Conservation (phyloP, 2,888 invertebrate species). For the Caenorhabditis drosophilae region DNA sequence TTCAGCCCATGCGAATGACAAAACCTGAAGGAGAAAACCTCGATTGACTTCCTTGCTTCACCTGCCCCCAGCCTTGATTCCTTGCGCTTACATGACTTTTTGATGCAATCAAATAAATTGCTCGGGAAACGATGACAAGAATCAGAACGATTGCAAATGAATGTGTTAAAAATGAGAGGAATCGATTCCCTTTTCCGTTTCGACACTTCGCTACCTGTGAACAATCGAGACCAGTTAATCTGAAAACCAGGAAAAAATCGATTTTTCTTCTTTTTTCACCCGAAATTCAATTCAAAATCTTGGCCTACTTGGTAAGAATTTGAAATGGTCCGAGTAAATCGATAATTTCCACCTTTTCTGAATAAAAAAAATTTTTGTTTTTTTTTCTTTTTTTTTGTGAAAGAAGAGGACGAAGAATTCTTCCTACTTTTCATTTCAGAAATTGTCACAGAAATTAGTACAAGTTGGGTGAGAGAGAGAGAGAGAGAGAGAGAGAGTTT, state of each 20-base stretch:
- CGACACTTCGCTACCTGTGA: conserved; percentile 7
- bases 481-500: no score
- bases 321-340: conserved; percentile 15
- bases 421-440: no score
- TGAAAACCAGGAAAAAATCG: no score
- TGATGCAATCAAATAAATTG: no score
- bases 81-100: no score
- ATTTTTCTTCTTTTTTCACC: no score
- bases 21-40: neutral
- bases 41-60: neutral
- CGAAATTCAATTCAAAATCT: neutral
- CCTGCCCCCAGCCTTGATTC: neutral
- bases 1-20: conserved; percentile 27
- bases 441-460: no score
- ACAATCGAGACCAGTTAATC: conserved; percentile 25
- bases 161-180: neutral
- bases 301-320: conserved; percentile 18
- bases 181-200: conserved; percentile 16
- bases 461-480: no score
- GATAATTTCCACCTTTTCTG: conserved; percentile 15
- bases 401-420: no score
- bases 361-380: no score
- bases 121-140: conserved; percentile 15
- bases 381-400: no score
- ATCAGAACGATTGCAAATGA: conserved; percentile 14